A percentile compares a stretch with the other conserved stretches of the same genome.
Conservation (phyloP, 2,888 invertebrate genomes). For the Cacoxenus indagator region DNA sequence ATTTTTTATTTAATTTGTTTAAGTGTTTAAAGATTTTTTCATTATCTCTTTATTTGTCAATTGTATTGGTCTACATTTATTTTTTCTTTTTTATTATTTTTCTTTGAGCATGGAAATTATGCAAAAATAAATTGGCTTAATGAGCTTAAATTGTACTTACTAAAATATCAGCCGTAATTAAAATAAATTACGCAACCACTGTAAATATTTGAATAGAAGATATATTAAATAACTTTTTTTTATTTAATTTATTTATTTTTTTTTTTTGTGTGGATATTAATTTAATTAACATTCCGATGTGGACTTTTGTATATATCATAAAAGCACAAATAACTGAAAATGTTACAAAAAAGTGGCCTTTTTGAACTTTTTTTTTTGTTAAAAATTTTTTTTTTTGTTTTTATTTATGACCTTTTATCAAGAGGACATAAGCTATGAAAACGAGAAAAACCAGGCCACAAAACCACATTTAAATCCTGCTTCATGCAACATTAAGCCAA, state of each 20-base stretch:
- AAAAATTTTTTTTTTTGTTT: too few species aligned
- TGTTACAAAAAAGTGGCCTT: neutral
- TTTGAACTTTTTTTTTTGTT: neutral
- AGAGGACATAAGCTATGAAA: neutral
- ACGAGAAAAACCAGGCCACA: neutral
- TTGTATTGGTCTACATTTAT: neutral
- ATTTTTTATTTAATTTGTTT: neutral
- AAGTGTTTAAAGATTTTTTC: neutral
- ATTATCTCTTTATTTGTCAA: neutral
- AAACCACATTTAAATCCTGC: slow-evolving; percentile 11
- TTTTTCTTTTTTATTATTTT: neutral
- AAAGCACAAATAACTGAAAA: neutral
- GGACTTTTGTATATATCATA: neutral
- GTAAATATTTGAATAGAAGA: neutral
- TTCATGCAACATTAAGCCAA: neutral
- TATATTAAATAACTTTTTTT: too few species aligned
- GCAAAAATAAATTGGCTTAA: slow-evolving; percentile 1
- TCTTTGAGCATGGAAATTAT: neutral
- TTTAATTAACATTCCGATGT: neutral
- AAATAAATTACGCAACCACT: slow-evolving; percentile 8
- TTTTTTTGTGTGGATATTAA: neutral
- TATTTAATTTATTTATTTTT: neutral
- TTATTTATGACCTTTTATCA: neutral
- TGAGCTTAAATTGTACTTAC: slow-evolving; percentile 4
- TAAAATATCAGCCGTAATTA: slow-evolving; percentile 9